Base-by-base conservation (phyloP, 2,113 vertebrate species). In the Pyrgilauda ruficollis region DNA sequence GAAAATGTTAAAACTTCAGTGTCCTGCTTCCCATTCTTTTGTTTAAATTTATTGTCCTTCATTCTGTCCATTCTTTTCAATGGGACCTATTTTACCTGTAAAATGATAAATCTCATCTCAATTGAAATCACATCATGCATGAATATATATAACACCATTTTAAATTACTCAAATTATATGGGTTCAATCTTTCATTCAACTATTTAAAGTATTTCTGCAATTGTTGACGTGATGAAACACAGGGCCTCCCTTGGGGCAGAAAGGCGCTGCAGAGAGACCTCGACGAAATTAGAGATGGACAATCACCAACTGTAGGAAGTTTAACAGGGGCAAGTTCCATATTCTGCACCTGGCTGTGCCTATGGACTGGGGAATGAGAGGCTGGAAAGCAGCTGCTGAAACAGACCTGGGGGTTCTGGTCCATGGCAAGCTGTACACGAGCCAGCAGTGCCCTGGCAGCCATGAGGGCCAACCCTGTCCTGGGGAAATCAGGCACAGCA, bases 391-490 rank as follows among this genome's bases (percentile, higher is more conserved):
- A 76, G 18, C 30, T 4, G 1, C 3, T 0, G 30, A 19, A 27
- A 62, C 11, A 4, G 5, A 13, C 9, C 11, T 55, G 26, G 11
- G 0, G 2, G 1, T 47, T 6, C 47, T 35, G 16, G 39, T 11
- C 0, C 0, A 2, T 3, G 1, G 2, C 4, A 61, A 35, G 30
- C 1, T 41, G 30, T 55, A n/a, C 0, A 0, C 15, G 28, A 61
- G 2, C 0, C 39, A 46, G 16, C 39, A 67, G 46, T 18, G 69
- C 52, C 39, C 33, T n/a, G 28, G 44, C 28, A 67, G 52, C 46
- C 46, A 53, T 53, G 24, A 61, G 24, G 19, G 27, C 3, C 78
- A 61, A 2, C 1, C 3, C 0, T 53, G 28, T 15, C 46, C 46
- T 39, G 16, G 39, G 24, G 16, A 2, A 27, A 89, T n/a, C 37